These are phyloP conservation scores for Colostygia pectinataria DNA, from an alignment of 2,888 invertebrate genomes.

Conservation along the genomic window DNA sequence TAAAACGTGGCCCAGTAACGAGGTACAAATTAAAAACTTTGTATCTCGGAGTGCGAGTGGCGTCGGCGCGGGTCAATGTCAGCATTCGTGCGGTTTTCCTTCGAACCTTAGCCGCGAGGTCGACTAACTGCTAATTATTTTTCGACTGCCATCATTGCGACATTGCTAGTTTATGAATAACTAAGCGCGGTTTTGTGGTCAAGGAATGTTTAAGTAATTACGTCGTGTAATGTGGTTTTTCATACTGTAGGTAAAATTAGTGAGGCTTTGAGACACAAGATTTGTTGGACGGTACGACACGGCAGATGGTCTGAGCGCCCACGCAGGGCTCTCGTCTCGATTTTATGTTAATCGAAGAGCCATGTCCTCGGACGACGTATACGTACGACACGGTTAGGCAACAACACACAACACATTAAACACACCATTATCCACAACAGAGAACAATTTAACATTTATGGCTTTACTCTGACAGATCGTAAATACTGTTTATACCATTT, in stretches of 20 bases:
- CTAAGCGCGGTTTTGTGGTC: conserved; percentile 60
- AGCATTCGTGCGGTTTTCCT: conserved; percentile 64
- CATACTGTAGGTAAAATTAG: conserved; percentile 23
- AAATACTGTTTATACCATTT: conserved; percentile 69
- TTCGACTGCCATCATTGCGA: conserved; percentile 65
- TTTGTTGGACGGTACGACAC: conserved; percentile 30
- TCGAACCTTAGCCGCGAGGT: conserved; percentile 59
- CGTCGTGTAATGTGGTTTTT: conserved; percentile 28
- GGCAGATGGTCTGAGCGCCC: conserved; percentile 61
- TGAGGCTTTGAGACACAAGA: conserved; percentile 6
- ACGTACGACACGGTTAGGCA: conserved; percentile 57
- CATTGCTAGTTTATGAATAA: conserved; percentile 58
- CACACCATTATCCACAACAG: conserved; percentile 63
- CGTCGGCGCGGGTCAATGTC: conserved; percentile 63
- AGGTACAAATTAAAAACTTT: conserved; percentile 32
- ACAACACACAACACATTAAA: conserved; percentile 66
- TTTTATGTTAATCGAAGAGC: conserved; percentile 82
- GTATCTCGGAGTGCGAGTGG: conserved; percentile 21
- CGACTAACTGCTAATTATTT: conserved; percentile 75
- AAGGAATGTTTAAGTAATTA: conserved; percentile 53
- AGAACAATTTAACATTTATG: conserved; percentile 77
- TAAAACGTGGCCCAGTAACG: conserved; percentile 35
- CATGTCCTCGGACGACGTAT: conserved; percentile 64
- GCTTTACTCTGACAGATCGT: conserved; percentile 69
- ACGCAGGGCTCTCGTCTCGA: conserved; percentile 62